Conservation (phyloP, 2,797 vertebrate species). For the Anguilla marmorata region DNA sequence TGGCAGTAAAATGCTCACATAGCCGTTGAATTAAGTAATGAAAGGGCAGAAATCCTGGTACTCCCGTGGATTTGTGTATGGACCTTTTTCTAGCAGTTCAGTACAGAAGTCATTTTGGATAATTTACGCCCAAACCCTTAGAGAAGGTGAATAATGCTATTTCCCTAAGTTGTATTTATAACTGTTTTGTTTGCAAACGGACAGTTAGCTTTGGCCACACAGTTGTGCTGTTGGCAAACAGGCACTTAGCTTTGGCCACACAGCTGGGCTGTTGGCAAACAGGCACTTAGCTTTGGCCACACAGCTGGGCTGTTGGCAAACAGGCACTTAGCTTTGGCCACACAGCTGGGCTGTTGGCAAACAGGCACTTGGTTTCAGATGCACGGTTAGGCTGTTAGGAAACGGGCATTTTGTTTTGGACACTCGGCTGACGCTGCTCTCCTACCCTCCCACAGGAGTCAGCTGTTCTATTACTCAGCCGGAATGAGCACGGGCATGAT, state of each 20-base stretch:
- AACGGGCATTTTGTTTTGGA: neutral
- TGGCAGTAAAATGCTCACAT: neutral
- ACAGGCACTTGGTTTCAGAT: too few species aligned
- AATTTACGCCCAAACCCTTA: neutral
- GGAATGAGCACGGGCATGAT: constrained; percentile 89
- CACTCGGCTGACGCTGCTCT: too few species aligned
- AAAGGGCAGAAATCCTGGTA: neutral
- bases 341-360: too few species aligned
- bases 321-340: too few species aligned
- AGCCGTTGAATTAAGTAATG: neutral
- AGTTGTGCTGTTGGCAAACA: too few species aligned
- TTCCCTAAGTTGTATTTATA: neutral
- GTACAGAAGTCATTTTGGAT: neutral
- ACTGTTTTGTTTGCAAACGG: too few species aligned
- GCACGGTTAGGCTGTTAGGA: too few species aligned
- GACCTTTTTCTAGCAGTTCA: neutral
- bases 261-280: too few species aligned
- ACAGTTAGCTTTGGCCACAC: too few species aligned
- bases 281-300: too few species aligned
- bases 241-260: too few species aligned
- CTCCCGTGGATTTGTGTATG: neutral
- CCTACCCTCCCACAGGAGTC: constrained; percentile 75
- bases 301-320: too few species aligned
- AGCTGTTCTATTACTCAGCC: constrained; percentile 88
- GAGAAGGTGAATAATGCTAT: neutral